A percentile compares a stretch with the other conserved stretches of the same genome.
Conservation (phyloP, 2,888 invertebrate genomes). For the Leucozona laternaria region DNA sequence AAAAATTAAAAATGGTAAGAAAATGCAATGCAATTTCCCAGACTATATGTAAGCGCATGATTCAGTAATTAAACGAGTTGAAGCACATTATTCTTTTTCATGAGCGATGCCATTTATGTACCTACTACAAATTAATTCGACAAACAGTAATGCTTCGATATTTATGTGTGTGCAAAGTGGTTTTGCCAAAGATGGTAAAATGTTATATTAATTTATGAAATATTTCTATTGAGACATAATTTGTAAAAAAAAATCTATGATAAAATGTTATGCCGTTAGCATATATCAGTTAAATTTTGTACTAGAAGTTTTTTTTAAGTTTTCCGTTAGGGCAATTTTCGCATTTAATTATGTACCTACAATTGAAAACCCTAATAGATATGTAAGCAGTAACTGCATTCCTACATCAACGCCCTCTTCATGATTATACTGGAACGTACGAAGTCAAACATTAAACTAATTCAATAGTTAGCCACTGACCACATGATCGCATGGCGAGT, state of each 20-base stretch:
- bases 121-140: not conserved
- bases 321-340: no score
- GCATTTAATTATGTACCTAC: no score
- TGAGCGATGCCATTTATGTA: not conserved
- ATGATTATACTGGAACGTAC: slow-evolving; percentile 46
- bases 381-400: not conserved
- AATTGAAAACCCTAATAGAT: not conserved
- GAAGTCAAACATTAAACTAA: slow-evolving; percentile 55
- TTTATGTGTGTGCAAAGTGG: not conserved
- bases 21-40: not conserved
- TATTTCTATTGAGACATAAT: not conserved
- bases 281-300: no score
- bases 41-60: not conserved
- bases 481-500: not conserved
- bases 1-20: no score
- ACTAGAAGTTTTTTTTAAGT: no score
- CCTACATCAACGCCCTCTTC: not conserved
- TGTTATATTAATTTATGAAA: not conserved
- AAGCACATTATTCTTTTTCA: not conserved
- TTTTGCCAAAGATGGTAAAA: not conserved
- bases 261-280: not conserved
- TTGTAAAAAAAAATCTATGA: not conserved
- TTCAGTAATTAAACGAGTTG: not conserved
- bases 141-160: not conserved
- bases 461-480: slow-evolving; percentile 28